Base-by-base conservation (phyloP, 1,140 invertebrate genomes). In the Heliothis subflexa region DNA sequence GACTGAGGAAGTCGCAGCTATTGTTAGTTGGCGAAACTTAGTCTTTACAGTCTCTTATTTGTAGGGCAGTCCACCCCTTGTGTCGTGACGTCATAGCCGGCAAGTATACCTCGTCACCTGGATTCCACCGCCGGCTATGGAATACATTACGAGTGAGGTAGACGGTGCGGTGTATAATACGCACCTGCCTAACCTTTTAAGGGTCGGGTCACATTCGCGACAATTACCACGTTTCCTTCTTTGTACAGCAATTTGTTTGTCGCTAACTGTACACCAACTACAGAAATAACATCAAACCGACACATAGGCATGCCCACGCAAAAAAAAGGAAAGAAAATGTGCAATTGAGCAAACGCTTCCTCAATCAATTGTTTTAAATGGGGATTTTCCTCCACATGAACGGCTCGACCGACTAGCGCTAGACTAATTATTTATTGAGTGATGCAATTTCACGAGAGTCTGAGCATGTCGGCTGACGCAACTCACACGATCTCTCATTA, bases 381-480 rank as follows among this genome's bases (percentile, higher is more conserved):
- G 11, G 18, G 40, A n/a, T 62, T 47, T 25, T 28, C 55, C 55
- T 28, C 55, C 21, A 59, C 11, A 59, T 59, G 55, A 28, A 3
- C 10, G 54, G 54, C 9, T 57, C 18, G 54, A 57, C 18, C 21
- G 54, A 25, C 21, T 25, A 25, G 21, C 21, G 18, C 18, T 57
- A 21, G 33, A 16, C n/a, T 16, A 66, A 18, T 10, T 47, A 66
- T 66, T 47, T 47, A 66, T 64, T 18, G 9, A 47, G 14, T 66
- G 62, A 66, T 66, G 62, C 62, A 66, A 66, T 47, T 18, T 47
- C 16, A 21, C 10, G 33, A 40, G 18, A 40, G n/a, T 66, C n/a
- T 66, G 62, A 47, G 16, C 3, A 16, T 40, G 61, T 11, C 16
- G 62, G 62, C 33, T 66, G 62, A 66, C 16, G 62, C 62, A 66